A percentile compares a stretch with the other conserved stretches of the same genome.
Evolutionary conservation across 2,888 invertebrate genomes (phyloP).

Genomic region (Pegoplata infirma): DNA sequence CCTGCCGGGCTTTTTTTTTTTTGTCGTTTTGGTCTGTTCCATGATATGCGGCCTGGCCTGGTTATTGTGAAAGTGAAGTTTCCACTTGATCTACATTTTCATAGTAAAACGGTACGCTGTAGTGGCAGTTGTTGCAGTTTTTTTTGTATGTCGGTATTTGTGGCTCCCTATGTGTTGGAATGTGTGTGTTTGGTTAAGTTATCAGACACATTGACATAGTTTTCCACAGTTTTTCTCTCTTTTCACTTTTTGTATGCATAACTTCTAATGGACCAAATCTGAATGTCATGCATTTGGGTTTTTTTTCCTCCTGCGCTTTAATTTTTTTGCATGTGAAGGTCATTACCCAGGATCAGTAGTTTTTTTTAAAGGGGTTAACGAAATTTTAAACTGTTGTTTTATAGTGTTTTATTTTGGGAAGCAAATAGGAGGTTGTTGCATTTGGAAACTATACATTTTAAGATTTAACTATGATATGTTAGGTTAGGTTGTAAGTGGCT

Average conservation of each 20-base stretch:
- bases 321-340: slow-evolving; percentile 39
- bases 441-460: too few species aligned
- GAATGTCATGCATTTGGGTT: slow-evolving; percentile 42
- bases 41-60: slow-evolving; percentile 48
- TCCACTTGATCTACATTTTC: slow-evolving; percentile 60
- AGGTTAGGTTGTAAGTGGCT: too few species aligned
- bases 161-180: slow-evolving; percentile 2
- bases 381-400: background rate
- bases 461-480: too few species aligned
- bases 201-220: slow-evolving; percentile 60
- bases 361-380: background rate
- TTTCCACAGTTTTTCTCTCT: slow-evolving; percentile 44
- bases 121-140: slow-evolving; percentile 20
- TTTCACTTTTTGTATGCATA: slow-evolving; percentile 31
- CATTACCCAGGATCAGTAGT: slow-evolving; percentile 11
- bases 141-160: slow-evolving; percentile 12
- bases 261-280: slow-evolving; percentile 51
- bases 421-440: too few species aligned
- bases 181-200: slow-evolving; percentile 13
- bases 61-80: slow-evolving; percentile 60
- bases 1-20: slow-evolving; percentile 31
- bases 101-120: slow-evolving; percentile 39
- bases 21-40: slow-evolving; percentile 48
- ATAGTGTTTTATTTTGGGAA: too few species aligned
- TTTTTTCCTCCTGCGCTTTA: background rate